Percentiles rank a stretch among this genome's conserved stretches.
Evolutionary conservation across 2,888 invertebrate species (phyloP).

Genomic region (Noctuana brunneofusca): DNA sequence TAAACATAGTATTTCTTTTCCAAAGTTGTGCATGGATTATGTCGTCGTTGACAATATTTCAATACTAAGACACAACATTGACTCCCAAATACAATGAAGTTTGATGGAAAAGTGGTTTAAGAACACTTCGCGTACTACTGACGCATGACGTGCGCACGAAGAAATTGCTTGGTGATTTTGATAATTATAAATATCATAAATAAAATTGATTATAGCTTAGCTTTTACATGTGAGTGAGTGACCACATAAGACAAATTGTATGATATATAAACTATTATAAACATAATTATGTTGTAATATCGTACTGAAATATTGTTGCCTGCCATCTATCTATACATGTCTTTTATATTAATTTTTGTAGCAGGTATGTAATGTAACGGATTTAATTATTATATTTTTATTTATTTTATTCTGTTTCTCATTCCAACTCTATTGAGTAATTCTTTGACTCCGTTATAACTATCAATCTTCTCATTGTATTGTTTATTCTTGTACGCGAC

Average conservation of each 20-base stretch:
- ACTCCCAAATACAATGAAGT: background rate
- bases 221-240: background rate
- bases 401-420: slow-evolving; percentile 60
- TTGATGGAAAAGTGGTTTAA: background rate
- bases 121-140: background rate
- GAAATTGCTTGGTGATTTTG: background rate
- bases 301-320: background rate
- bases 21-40: slow-evolving; percentile 27
- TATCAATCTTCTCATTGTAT: slow-evolving; percentile 63
- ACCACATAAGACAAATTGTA: background rate
- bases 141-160: background rate
- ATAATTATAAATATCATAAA: background rate
- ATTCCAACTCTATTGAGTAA: slow-evolving; percentile 70
- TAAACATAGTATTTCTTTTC: slow-evolving; percentile 30
- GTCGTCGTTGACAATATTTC: background rate
- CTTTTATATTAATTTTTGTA: slow-evolving; percentile 28
- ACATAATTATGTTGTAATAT: background rate
- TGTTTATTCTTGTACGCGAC: slow-evolving; percentile 62
- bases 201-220: background rate
- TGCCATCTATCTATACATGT: slow-evolving; percentile 22
- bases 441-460: slow-evolving; percentile 55
- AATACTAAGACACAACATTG: background rate
- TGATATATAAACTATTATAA: no score
- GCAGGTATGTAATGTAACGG: slow-evolving; percentile 35
- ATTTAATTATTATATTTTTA: slow-evolving; percentile 54